Percentiles rank a stretch among this genome's conserved stretches.
Conservation (phyloP, 2,888 invertebrate species). For the Hemaris fuciformis region DNA sequence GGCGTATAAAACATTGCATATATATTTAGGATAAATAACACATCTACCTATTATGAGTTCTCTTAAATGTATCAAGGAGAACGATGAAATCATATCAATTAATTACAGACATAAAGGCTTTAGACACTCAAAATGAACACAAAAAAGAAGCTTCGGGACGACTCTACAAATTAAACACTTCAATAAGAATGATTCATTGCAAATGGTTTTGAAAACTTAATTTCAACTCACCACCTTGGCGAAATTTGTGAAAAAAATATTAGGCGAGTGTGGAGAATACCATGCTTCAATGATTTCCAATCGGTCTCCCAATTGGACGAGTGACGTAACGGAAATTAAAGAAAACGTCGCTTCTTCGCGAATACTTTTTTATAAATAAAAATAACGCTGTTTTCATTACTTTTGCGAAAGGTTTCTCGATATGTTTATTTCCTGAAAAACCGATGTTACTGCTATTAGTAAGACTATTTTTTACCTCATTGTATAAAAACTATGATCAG, state of each 20-base stretch:
- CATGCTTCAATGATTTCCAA: slow-evolving; percentile 70
- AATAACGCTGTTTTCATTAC: slow-evolving; percentile 5
- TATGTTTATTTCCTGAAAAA: neutral
- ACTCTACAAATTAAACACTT: slow-evolving; percentile 5
- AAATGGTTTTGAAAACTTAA: slow-evolving; percentile 23
- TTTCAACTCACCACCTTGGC: slow-evolving; percentile 22
- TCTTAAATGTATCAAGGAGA: too few species aligned
- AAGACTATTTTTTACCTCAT: neutral
- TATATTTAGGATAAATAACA: too few species aligned
- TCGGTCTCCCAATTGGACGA: slow-evolving; percentile 74
- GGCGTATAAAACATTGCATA: too few species aligned
- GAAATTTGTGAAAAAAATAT: slow-evolving; percentile 39
- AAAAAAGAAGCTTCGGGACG: neutral
- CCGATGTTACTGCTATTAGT: neutral
- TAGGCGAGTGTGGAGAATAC: slow-evolving; percentile 47
- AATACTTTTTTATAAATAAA: slow-evolving; percentile 37
- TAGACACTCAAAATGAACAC: neutral
- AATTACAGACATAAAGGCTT: too few species aligned
- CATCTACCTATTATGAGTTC: too few species aligned
- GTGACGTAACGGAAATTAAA: slow-evolving; percentile 81
- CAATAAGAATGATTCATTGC: slow-evolving; percentile 17
- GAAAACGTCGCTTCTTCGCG: slow-evolving; percentile 58
- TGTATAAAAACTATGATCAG: neutral
- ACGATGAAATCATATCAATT: too few species aligned
- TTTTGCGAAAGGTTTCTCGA: slow-evolving; percentile 19